A percentile compares a stretch with the other conserved stretches of the same genome.
These are phyloP conservation scores for Cephus pygmeus DNA, from an alignment of 2,888 invertebrate genomes.

Conservation along the genomic window DNA sequence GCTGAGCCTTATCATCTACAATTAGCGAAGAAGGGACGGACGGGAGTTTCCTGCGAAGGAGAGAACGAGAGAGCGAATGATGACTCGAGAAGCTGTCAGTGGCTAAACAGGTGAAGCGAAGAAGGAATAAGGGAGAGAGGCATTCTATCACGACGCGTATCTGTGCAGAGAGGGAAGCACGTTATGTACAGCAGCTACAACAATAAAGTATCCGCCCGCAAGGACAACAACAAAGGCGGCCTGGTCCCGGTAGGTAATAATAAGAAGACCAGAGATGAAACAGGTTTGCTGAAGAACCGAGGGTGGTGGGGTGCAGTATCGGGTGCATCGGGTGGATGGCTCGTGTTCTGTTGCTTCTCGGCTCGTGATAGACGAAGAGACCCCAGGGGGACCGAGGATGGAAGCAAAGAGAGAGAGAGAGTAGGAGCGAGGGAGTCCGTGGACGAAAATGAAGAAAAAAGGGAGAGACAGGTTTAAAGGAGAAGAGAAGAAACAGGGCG, in stretches of 20 bases:
- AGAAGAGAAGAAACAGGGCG: conserved; percentile 17
- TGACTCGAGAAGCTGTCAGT: not conserved
- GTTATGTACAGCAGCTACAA: conserved; percentile 38
- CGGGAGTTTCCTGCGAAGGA: conserved; percentile 12
- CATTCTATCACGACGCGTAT: not conserved
- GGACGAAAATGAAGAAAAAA: conserved; percentile 24
- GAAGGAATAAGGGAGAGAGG: no score
- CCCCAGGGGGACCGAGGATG: conserved; percentile 59
- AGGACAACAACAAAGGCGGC: conserved; percentile 50
- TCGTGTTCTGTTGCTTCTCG: not conserved
- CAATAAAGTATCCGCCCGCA: conserved; percentile 55
- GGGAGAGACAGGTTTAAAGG: conserved; percentile 18
- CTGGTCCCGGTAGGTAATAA: conserved; percentile 46
- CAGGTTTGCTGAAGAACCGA: conserved; percentile 58
- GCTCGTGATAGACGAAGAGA: conserved; percentile 45
- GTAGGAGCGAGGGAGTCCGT: not conserved
- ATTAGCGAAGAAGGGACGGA: not conserved
- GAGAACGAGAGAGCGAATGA: conserved; percentile 12
- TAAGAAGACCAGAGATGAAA: conserved; percentile 59
- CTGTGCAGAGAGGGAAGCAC: conserved; percentile 16
- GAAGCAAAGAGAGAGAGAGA: conserved; percentile 29
- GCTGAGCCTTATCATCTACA: no score
- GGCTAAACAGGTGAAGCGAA: no score
- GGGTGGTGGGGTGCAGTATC: not conserved
- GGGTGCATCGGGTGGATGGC: conserved; percentile 3